Evolutionary conservation across 1,140 invertebrate genomes (phyloP).

Genomic region (Pseudomyrmex cubaensis): DNA sequence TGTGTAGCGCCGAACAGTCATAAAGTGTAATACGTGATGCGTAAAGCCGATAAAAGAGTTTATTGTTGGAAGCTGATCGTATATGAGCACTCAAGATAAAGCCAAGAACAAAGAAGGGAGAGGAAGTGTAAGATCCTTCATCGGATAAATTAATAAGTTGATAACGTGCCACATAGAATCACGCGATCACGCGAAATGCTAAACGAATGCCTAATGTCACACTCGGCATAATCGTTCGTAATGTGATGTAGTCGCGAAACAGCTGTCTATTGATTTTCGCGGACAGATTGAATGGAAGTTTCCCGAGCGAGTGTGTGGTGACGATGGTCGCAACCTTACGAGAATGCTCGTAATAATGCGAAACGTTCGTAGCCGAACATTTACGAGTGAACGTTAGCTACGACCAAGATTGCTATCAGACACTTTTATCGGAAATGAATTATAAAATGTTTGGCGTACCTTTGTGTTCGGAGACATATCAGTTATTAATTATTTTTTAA

Average conservation of each 20-base stretch:
- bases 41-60: background rate
- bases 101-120: background rate
- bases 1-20: background rate
- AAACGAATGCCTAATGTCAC: constrained; percentile 3
- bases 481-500: background rate
- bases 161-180: constrained; percentile 17
- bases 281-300: constrained; percentile 50
- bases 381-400: constrained; percentile 3
- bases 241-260: constrained; percentile 29
- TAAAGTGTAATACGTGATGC: background rate
- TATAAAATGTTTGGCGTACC: background rate
- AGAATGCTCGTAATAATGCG: constrained; percentile 5
- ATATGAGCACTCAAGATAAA: constrained; percentile 16
- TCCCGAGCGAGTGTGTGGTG: background rate
- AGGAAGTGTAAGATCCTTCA: background rate
- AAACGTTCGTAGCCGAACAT: background rate
- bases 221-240: background rate
- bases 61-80: background rate
- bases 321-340: background rate
- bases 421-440: constrained; percentile 2
- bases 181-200: background rate
- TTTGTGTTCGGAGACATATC: background rate
- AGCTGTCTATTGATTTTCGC: constrained; percentile 50
- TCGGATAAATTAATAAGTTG: constrained; percentile 51
- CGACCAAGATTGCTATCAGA: background rate